phyloP scores from a whole-genome alignment of 2,888 invertebrate species.

The Bembecia ichneumoniformis region DNA sequence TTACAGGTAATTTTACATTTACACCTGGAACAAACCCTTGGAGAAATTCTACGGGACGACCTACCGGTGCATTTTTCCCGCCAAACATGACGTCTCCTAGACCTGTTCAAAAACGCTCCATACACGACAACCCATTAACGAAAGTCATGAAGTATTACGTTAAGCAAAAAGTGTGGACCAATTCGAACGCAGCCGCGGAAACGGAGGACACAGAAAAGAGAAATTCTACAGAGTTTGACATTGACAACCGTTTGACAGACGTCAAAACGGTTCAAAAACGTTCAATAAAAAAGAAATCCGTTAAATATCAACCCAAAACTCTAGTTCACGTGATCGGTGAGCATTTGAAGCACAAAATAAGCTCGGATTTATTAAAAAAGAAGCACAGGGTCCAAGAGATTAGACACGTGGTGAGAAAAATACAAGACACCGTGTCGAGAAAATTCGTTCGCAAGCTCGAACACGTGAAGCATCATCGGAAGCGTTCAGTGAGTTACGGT shows the following conservation, averaged over 20 bases:
- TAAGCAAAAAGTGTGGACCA: slow-evolving; percentile 47
- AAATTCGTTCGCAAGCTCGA: neutral
- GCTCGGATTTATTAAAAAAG: slow-evolving; percentile 18
- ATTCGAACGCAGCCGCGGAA: slow-evolving; percentile 21
- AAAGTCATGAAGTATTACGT: slow-evolving; percentile 40
- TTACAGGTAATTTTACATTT: no score
- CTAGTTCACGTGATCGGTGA: slow-evolving; percentile 22
- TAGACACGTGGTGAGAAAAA: slow-evolving; percentile 19
- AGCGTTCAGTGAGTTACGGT: slow-evolving; percentile 12
- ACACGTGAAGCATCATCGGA: slow-evolving; percentile 1
- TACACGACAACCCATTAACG: slow-evolving; percentile 24
- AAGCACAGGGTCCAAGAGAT: slow-evolving; percentile 18
- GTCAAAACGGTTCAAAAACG: slow-evolving; percentile 19
- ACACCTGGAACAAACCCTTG: neutral
- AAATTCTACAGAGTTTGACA: slow-evolving; percentile 17
- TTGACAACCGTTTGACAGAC: slow-evolving; percentile 23
- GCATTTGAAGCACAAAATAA: slow-evolving; percentile 19
- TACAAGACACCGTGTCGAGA: slow-evolving; percentile 10
- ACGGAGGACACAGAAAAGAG: slow-evolving; percentile 5
- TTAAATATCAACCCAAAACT: slow-evolving; percentile 17
- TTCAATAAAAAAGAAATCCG: slow-evolving; percentile 11
- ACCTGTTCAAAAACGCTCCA: slow-evolving; percentile 28
- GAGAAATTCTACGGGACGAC: neutral
- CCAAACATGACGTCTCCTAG: slow-evolving; percentile 13
- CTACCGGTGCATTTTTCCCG: neutral